A percentile compares a stretch with the other conserved stretches of the same genome.
Conservation (phyloP, 2,888 invertebrate species). For the Norana najaformis region DNA sequence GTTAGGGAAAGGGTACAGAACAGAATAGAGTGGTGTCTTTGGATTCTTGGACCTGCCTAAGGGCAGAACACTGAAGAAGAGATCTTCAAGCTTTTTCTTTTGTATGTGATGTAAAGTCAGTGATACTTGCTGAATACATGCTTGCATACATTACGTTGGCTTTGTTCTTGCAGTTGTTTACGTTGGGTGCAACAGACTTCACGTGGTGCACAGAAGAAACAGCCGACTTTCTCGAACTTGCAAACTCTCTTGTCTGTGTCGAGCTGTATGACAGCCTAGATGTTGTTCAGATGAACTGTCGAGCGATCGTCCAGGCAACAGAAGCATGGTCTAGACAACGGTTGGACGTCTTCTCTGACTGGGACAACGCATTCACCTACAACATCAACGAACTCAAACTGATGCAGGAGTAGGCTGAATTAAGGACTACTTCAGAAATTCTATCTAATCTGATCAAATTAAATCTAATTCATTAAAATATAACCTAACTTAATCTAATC, state of each 20-base stretch:
- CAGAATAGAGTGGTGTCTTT: too few relatives aligned
- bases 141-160: background rate
- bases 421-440: constrained; percentile 41
- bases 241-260: constrained; percentile 58
- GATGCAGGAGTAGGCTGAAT: constrained; percentile 51
- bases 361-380: constrained; percentile 51
- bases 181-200: constrained; percentile 56
- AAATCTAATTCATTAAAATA: too few relatives aligned
- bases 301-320: constrained; percentile 56
- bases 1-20: too few relatives aligned
- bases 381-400: constrained; percentile 56
- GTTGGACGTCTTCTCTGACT: constrained; percentile 56
- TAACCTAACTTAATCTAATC: too few relatives aligned
- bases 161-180: constrained; percentile 54
- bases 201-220: constrained; percentile 62
- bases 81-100: too few relatives aligned
- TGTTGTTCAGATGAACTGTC: constrained; percentile 59
- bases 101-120: too few relatives aligned
- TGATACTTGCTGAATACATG: too few relatives aligned
- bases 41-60: too few relatives aligned
- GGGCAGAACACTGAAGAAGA: too few relatives aligned
- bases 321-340: constrained; percentile 57
- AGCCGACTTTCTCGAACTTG: constrained; percentile 61
- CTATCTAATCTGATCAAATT: too few relatives aligned
- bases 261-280: constrained; percentile 60